Evolutionary conservation across 2,888 invertebrate genomes (phyloP), one percentile per base, ranked within the genome.

Genomic region (Philereme transversata): DNA sequence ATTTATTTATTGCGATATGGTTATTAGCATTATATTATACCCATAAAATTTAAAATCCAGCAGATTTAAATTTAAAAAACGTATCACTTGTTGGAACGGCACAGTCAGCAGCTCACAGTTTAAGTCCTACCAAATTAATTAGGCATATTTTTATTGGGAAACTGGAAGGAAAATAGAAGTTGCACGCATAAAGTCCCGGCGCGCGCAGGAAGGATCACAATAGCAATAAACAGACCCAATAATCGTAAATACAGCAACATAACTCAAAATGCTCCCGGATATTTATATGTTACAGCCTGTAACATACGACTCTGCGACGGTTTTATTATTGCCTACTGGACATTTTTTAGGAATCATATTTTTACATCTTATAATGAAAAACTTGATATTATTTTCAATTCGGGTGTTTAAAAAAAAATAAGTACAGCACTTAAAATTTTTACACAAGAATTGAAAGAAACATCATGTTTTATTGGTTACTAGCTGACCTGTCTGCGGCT

Each of bases 191-290:
- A 53, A 59, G 44, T 59, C 10, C 49, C 0, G 35, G 5, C 36
- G 11, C 44, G 43, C 44, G 52, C 44, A 57, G 52, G 52, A 68
- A 65, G 67, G 65, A 65, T 68, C 62, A 68, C 68, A 61, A 58
- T 61, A 61, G 65, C 62, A 54, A 68, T 70, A 70, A 70, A 66
- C 67, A 62, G 57, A 22, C 44, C 54, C 51, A 57, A 68, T 70
- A 68, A 70, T 65, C 70, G 66, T 70, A 70, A 68, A 70, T 68
- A 70, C 58, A 60, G 48, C 54, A 52, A 40, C 34, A 59, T 59
- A 48, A 60, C 60, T 60, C 54, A 60, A 60, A 54, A 60, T 34
- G 60, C 22, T 54, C 57, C 57, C 46, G 53, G 58, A 50, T 50
- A 53, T 59, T 58, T 52, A 52, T 55, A 60, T 53, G 58, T 51